Percentiles rank a stretch among this genome's conserved stretches.
These are phyloP conservation scores for Atta colombica DNA, from an alignment of 1,140 invertebrate species.

Conservation along the genomic window DNA sequence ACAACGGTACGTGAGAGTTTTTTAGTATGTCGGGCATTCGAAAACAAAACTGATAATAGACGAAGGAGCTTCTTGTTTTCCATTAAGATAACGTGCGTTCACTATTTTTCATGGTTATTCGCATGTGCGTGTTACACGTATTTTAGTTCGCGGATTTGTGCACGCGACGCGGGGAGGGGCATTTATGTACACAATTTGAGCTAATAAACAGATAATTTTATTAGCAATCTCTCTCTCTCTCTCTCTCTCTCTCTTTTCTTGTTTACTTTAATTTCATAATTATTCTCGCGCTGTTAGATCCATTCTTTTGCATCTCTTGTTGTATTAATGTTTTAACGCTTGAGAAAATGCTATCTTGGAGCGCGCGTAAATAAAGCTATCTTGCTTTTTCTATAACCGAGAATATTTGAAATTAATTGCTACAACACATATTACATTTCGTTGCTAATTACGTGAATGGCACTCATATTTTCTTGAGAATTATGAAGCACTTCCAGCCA, in stretches of 20 bases:
- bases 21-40: slow-evolving; percentile 36
- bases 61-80: slow-evolving; percentile 5
- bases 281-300: no score
- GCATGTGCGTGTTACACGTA: not conserved
- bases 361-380: no score
- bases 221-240: not conserved
- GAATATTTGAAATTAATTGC: slow-evolving; percentile 3
- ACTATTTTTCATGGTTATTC: slow-evolving; percentile 8
- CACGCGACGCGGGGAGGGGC: not conserved
- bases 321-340: no score
- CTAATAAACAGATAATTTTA: slow-evolving; percentile 28
- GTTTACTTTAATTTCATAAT: no score
- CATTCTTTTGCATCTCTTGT: no score
- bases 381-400: not conserved
- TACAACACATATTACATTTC: no score
- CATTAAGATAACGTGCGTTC: slow-evolving; percentile 39
- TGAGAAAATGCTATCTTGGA: no score
- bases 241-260: not conserved
- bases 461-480: slow-evolving; percentile 7
- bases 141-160: not conserved
- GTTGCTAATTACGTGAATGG: not conserved
- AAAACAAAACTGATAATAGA: slow-evolving; percentile 37
- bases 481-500: not conserved
- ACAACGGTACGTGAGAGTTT: slow-evolving; percentile 50
- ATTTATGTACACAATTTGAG: slow-evolving; percentile 7